These are phyloP conservation scores for Passer domesticus DNA, from an alignment of 2,113 vertebrate species.

Conservation along the genomic window DNA sequence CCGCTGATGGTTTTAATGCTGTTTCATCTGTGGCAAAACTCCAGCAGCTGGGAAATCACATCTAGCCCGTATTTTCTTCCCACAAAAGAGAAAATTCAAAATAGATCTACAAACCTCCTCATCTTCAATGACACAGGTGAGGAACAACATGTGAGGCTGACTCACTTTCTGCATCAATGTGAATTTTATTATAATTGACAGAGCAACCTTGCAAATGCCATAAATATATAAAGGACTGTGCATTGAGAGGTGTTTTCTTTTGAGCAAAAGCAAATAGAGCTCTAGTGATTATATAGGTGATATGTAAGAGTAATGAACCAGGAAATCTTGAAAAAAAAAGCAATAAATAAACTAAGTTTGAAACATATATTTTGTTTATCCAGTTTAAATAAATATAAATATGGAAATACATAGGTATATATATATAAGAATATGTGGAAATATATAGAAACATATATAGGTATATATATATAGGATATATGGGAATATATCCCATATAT, in stretches of 20 bases:
- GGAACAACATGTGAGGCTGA: background rate
- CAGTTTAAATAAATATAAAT: background rate
- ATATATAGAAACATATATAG: no score
- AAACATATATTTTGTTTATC: background rate
- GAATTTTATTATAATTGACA: background rate
- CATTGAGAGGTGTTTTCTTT: background rate
- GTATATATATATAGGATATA: no score
- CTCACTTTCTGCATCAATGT: background rate
- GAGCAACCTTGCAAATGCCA: background rate
- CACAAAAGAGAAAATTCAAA: conserved; percentile 63
- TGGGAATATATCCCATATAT: no score
- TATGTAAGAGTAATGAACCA: background rate
- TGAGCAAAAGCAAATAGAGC: background rate
- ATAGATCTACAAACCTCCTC: conserved; percentile 80
- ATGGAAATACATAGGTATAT: no score
- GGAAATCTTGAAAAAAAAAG: background rate
- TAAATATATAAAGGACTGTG: background rate
- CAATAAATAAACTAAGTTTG: background rate
- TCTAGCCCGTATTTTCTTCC: conserved; percentile 82
- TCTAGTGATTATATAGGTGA: background rate
- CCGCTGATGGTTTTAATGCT: conserved; percentile 59
- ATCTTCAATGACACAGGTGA: conserved; percentile 90
- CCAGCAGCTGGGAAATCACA: conserved; percentile 74
- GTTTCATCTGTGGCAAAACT: conserved; percentile 27
- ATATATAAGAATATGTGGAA: no score